Percentiles rank a stretch among this genome's conserved stretches.
These are phyloP conservation scores for Drosophila formosana DNA, from an alignment of 2,888 invertebrate species.

Conservation along the genomic window DNA sequence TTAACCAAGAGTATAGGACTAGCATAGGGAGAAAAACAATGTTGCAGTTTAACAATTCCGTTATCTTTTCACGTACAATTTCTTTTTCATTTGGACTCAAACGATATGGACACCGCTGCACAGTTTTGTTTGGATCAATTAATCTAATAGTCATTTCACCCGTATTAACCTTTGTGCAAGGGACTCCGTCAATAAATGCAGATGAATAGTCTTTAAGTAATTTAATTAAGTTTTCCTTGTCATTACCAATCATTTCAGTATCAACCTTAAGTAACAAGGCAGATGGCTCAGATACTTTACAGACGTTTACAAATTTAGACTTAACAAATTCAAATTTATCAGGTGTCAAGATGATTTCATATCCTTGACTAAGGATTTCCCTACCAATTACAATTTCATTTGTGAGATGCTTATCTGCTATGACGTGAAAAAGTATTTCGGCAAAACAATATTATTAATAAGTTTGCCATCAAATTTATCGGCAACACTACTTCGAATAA, in stretches of 20 bases:
- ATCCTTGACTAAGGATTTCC: slow-evolving; percentile 27
- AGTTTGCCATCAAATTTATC: slow-evolving; percentile 16
- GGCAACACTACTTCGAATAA: slow-evolving; percentile 25
- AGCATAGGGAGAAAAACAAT: slow-evolving; percentile 21
- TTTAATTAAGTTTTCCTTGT: background rate
- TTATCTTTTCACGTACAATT: slow-evolving; percentile 28
- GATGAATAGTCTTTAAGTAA: no score
- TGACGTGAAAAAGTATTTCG: slow-evolving; percentile 14
- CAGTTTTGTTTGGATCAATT: slow-evolving; percentile 10
- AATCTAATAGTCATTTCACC: background rate
- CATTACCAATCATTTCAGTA: slow-evolving; percentile 24
- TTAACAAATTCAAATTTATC: slow-evolving; percentile 31
- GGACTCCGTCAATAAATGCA: no score
- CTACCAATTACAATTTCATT: slow-evolving; percentile 30
- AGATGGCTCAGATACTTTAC: slow-evolving; percentile 20
- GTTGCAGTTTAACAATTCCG: slow-evolving; percentile 22
- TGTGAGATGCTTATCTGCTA: slow-evolving; percentile 16
- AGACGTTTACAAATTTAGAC: slow-evolving; percentile 17
- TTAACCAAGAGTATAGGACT: slow-evolving; percentile 17
- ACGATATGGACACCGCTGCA: slow-evolving; percentile 11
- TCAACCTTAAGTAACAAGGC: slow-evolving; percentile 17
- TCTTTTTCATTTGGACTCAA: slow-evolving; percentile 21
- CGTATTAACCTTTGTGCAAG: no score
- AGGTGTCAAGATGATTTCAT: slow-evolving; percentile 19
- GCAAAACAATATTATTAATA: slow-evolving; percentile 1